Evolutionary conservation across 2,888 invertebrate genomes (phyloP).

Genomic region (Argyresthia albistria): DNA sequence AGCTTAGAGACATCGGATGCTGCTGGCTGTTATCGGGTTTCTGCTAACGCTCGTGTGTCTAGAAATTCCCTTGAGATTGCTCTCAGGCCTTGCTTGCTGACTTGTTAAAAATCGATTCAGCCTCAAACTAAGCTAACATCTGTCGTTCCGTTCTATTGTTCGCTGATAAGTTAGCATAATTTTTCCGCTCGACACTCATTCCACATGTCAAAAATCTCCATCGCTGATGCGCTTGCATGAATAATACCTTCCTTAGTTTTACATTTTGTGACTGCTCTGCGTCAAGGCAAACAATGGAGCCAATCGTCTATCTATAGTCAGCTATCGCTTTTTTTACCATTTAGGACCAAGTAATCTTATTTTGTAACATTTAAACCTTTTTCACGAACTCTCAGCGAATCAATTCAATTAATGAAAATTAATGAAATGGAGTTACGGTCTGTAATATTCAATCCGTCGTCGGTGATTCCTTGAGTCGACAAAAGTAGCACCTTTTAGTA

Average conservation of each 20-base stretch:
- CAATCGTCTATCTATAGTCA: too few species aligned
- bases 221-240: background rate
- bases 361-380: too few species aligned
- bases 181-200: constrained; percentile 40
- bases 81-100: too few species aligned
- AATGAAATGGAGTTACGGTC: too few species aligned
- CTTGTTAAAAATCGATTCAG: background rate
- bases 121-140: background rate
- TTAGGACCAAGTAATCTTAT: too few species aligned
- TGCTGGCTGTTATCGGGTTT: constrained; percentile 33
- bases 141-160: background rate
- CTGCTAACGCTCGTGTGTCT: constrained; percentile 17
- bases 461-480: too few species aligned
- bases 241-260: background rate
- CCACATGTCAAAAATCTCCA: constrained; percentile 14
- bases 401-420: too few species aligned
- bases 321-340: too few species aligned
- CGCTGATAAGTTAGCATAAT: constrained; percentile 40
- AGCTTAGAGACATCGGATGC: constrained; percentile 39
- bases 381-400: too few species aligned
- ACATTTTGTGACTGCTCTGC: background rate
- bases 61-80: background rate
- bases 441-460: too few species aligned
- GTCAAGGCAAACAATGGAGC: too few species aligned
- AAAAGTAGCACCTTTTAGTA: too few species aligned